Evolutionary conservation across 1,140 invertebrate genomes (phyloP), one percentile per base, ranked within the genome.

Genomic region (Rhopalosiphum maidis): DNA sequence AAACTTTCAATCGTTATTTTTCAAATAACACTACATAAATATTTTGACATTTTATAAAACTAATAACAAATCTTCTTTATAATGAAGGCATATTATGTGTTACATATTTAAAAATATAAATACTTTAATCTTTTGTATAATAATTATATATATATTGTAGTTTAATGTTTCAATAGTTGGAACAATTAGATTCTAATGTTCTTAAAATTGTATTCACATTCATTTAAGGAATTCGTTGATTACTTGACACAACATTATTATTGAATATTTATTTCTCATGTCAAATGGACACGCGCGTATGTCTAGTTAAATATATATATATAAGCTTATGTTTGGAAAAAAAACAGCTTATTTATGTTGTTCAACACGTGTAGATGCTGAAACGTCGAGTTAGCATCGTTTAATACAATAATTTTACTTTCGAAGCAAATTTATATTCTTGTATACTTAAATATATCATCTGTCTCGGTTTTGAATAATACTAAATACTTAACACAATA

Each of bases 361-460:
- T 92, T 37, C 1, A 46, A 82, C 91, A 83, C 91, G 77, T 92
- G 68, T 41, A 37, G 41, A 46, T 82, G 25, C 22, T 51, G 46
- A 92, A 51, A 48, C 77, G 91, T 92, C 46, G 77, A 92, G 91
- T 92, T 83, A 37, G 77, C 68, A 83, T 85, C 54, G 55, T 77
- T 55, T 55, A 48, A 25, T 54, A 18, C 41, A 55, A 55, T 54
- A 55, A 77, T 77, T 77, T 77, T 77, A 77, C 60, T 77, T 77
- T 77, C 60, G 5, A 77, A 77, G 60, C 60, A 77, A 77, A 77
- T 77, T 77, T 77, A 77, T 77, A 18, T 77, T n/a, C 30, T n/a
- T 77, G 60, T 77, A 30, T 60, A 30, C 55, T 30, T 60, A 60
- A 60, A 30, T 83, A 15, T 85, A 15, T 88, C 23, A 88, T 88